These are phyloP conservation scores for Himalopsyche japonica DNA, from an alignment of 2,888 invertebrate species.

Conservation along the genomic window DNA sequence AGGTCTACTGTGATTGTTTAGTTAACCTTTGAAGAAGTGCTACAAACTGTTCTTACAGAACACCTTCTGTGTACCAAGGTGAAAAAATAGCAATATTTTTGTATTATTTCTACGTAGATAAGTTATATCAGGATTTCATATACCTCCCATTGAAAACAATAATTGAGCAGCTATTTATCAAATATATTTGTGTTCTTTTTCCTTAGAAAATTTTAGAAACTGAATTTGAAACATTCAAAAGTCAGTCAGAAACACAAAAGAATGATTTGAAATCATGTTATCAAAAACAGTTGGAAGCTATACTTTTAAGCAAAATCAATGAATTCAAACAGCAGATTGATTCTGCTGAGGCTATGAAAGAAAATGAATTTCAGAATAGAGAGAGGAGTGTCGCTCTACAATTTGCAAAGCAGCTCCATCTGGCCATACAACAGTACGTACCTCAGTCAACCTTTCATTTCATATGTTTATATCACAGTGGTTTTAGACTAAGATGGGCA, in stretches of 20 bases:
- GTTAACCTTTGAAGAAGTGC: no score
- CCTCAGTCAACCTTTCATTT: not conserved
- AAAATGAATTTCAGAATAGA: slow-evolving; percentile 64
- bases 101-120: no score
- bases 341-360: slow-evolving; percentile 66
- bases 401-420: slow-evolving; percentile 71
- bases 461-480: no score
- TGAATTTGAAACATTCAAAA: slow-evolving; percentile 58
- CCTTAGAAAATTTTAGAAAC: slow-evolving; percentile 56
- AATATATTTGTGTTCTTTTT: not conserved
- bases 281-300: slow-evolving; percentile 78
- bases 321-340: slow-evolving; percentile 80
- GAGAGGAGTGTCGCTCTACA: slow-evolving; percentile 71
- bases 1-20: no score
- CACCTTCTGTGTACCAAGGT: no score
- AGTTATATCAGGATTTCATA: no score
- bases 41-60: no score
- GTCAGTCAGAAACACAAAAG: slow-evolving; percentile 66
- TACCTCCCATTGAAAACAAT: not conserved
- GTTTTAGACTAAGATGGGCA: no score
- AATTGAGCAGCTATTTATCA: not conserved
- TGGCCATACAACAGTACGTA: slow-evolving; percentile 67
- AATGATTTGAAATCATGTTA: slow-evolving; percentile 73
- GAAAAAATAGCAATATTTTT: no score
- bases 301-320: slow-evolving; percentile 73